These are phyloP conservation scores for Rhopilema esculentum DNA, from an alignment of 30 jellyfish, hydroid and myxozoan genomes.

Conservation along the genomic window DNA sequence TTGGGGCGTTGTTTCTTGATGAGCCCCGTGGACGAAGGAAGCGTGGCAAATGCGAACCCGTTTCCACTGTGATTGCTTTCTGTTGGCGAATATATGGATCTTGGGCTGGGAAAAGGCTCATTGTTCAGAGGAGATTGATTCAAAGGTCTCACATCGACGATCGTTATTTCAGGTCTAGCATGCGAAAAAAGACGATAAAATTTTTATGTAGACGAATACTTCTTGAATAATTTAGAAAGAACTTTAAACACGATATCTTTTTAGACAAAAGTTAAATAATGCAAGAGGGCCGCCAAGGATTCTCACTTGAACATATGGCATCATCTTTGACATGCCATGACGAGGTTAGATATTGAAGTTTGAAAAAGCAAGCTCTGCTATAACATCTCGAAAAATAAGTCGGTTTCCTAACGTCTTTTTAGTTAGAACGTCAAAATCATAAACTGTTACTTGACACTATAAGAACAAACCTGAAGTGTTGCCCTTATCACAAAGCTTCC, in stretches of 20 bases:
- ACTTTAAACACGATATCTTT: not conserved
- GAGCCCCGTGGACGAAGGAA: constrained; percentile 23
- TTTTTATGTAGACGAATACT: not conserved
- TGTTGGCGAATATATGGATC: constrained; percentile 16
- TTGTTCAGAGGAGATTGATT: constrained; percentile 23
- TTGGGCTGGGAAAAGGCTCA: constrained; percentile 1
- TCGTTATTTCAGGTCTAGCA: constrained; percentile 63
- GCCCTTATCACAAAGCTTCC: no score
- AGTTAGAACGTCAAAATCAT: no score
- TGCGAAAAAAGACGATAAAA: not conserved
- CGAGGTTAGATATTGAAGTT: not conserved
- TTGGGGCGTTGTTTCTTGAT: constrained; percentile 63
- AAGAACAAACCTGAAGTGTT: no score
- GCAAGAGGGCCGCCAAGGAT: not conserved
- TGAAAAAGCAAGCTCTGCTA: not conserved
- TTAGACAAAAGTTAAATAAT: not conserved
- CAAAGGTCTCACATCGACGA: constrained; percentile 68
- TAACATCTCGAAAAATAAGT: no score
- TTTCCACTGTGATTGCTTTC: not conserved
- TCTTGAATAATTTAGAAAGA: not conserved
- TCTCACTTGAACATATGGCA: not conserved
- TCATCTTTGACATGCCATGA: not conserved
- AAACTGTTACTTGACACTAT: no score
- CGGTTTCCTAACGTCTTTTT: no score
- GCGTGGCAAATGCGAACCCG: constrained; percentile 47